Evolutionary conservation across 2,797 vertebrate genomes (phyloP).

Genomic region (Periparus ater): DNA sequence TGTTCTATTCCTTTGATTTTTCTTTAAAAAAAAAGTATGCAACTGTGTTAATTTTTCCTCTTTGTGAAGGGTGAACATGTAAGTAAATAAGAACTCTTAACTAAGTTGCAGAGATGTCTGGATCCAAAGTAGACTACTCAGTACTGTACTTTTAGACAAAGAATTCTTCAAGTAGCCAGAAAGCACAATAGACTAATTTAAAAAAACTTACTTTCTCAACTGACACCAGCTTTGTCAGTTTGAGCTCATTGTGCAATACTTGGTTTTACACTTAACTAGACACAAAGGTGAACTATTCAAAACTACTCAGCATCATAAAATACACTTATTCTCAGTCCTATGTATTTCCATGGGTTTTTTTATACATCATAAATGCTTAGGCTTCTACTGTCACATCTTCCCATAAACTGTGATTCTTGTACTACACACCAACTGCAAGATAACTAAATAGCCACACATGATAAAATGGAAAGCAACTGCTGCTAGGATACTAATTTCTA

Average conservation of each 20-base stretch:
- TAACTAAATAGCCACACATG: background rate
- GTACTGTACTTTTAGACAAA: background rate
- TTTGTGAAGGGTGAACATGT: background rate
- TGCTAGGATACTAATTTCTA: background rate
- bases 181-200: background rate
- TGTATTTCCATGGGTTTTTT: fast-evolving
- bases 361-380: background rate
- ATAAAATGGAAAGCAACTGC: background rate
- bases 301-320: background rate
- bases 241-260: background rate
- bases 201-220: background rate
- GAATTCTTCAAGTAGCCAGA: background rate
- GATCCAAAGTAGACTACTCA: background rate
- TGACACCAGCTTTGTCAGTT: background rate
- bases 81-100: background rate
- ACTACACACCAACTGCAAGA: background rate
- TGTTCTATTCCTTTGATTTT: background rate
- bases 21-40: background rate
- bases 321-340: background rate
- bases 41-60: background rate
- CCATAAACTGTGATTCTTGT: background rate
- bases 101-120: background rate
- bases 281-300: background rate
- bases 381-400: background rate
- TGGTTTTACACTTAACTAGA: background rate